These are phyloP conservation scores for Eulacestoma nigropectus DNA, from an alignment of 2,113 vertebrate genomes.

Conservation along the genomic window DNA sequence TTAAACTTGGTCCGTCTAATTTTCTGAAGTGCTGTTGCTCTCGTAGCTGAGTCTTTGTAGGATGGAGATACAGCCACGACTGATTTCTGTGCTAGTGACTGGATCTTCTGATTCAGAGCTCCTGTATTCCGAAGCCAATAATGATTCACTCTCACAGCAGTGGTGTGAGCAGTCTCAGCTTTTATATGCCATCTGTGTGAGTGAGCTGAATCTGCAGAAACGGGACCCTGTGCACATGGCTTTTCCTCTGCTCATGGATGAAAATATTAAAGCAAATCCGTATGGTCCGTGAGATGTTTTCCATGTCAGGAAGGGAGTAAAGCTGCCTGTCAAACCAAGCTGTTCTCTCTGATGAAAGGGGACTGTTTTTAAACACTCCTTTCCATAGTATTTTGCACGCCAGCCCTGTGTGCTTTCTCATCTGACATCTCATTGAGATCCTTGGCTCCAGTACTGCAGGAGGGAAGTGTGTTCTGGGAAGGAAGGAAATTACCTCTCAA, in stretches of 20 bases:
- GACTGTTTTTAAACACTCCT: constrained; percentile 37
- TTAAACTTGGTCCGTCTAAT: background rate
- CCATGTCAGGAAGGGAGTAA: constrained; percentile 24
- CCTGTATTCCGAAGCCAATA: background rate
- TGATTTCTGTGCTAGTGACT: background rate
- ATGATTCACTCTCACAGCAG: constrained; percentile 59
- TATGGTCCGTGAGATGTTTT: constrained; percentile 41
- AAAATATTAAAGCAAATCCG: constrained; percentile 50
- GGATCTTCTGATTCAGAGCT: constrained; percentile 14
- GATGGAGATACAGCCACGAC: background rate
- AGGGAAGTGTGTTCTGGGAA: background rate
- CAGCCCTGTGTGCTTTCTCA: constrained; percentile 44
- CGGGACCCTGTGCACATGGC: constrained; percentile 21
- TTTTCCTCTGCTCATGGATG: constrained; percentile 34
- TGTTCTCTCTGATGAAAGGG: constrained; percentile 45
- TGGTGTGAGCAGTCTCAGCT: constrained; percentile 57
- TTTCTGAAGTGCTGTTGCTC: background rate
- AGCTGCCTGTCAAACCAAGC: constrained; percentile 58
- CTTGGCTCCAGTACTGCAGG: constrained; percentile 3
- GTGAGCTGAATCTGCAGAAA: constrained; percentile 53
- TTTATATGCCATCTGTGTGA: constrained; percentile 56
- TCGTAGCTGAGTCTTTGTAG: background rate
- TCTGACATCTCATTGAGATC: constrained; percentile 40
- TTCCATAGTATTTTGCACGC: constrained; percentile 30
- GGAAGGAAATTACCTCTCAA: constrained; percentile 20